Conservation (phyloP, 2,797 vertebrate genomes). For the Amphiprion clarkii region DNA sequence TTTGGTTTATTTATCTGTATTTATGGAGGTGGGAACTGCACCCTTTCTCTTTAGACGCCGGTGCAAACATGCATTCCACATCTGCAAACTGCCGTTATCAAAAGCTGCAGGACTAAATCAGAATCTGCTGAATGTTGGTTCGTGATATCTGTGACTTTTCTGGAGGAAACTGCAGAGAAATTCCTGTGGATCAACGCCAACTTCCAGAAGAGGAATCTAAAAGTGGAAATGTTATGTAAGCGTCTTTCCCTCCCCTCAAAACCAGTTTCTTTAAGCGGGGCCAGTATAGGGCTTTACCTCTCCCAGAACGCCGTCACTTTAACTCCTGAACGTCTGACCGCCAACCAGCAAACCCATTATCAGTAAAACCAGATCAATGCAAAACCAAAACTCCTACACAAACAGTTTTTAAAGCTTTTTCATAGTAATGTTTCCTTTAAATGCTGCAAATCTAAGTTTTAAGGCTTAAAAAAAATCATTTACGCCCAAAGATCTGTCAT, state of each 20-base stretch:
- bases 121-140: background rate
- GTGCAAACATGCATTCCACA: no score
- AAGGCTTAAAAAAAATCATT: no score
- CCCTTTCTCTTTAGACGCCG: background rate
- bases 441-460: no score
- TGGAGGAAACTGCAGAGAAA: constrained; percentile 23
- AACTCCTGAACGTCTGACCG: background rate
- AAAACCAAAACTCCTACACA: no score
- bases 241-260: constrained; percentile 62
- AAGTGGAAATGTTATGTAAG: constrained; percentile 65
- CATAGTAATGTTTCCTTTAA: no score
- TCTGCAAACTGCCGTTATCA: no score
- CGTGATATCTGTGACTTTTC: background rate
- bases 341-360: background rate
- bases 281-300: constrained; percentile 60
- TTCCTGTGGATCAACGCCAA: constrained; percentile 13
- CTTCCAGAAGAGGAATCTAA: constrained; percentile 44
- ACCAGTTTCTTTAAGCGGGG: constrained; percentile 70
- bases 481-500: no score
- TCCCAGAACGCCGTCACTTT: constrained; percentile 14
- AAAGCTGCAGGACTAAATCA: no score
- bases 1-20: no score
- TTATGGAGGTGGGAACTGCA: no score
- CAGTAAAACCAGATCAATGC: background rate
- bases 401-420: no score